Evolutionary conservation across 2,888 invertebrate genomes (phyloP), one percentile per base, ranked within the genome.

Genomic region (Dichetophora obliterata): DNA sequence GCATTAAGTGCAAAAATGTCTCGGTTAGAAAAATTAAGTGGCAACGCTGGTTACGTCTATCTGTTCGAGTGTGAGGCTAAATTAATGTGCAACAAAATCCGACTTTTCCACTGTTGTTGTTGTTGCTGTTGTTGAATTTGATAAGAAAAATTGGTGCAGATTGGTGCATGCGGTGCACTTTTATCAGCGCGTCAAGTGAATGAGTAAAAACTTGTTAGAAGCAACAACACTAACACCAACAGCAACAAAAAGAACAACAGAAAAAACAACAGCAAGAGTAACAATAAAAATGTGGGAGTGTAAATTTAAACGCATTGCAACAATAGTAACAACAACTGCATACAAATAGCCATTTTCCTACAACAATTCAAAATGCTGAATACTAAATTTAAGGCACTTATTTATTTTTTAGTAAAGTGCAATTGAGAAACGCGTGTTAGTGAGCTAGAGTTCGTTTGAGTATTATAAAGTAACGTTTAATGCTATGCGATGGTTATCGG

Each of bases 281-380:
- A 77, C 82, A 82, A 81, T 83, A 80, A 80, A 75, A 78, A 80
- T 79, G 75, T 80, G 81, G 80, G 82, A 79, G 80, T 79, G 83
- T 76, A 54, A 69, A 68, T 48, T 54, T 5, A 16, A 68, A 84
- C 80, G 82, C 82, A 82, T 82, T 83, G 81, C 83, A 73, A 27
- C 22, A 22, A 63, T 27, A 63, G 61, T 24, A 48, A 82, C 83
- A 80, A 83, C 77, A 77, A 34, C 34, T 65, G 75, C 14, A 75
- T 75, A 59, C 68, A 75, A 75, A 75, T 75, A 43, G 48, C 68
- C 16, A 50, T 52, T 74, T 65, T 65, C 74, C 66, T 65, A 54
- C 70, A 66, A 22, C 48, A 66, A 66, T 22, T 22, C 48, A 31
- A 16, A 16, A 59, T 14, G 9, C 27, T 59, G 59, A 27, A 16